Evolutionary conservation across 2,888 invertebrate genomes (phyloP), one percentile per base, ranked within the genome.

Genomic region (Salpingus planirostris): DNA sequence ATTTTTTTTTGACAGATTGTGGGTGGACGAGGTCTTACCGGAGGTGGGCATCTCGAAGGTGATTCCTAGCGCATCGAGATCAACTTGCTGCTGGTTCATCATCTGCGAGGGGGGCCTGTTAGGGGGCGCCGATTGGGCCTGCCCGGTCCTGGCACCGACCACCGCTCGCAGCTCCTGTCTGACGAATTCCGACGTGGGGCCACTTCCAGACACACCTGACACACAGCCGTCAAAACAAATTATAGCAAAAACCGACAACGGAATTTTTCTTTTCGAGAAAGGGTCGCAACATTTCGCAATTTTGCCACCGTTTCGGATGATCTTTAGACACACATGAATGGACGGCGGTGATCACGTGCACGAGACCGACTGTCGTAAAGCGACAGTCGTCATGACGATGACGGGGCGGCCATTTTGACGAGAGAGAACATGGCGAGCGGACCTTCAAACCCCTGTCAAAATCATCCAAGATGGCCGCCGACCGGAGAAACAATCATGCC

Each of bases 141-240:
- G 60, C 15, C 64, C 64, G 21, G 84, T 82, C 55, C 91, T 76
- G 31, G 86, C 88, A 46, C 85, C 89, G 37, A 92, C 90, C 42
- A 86, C 81, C 27, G 89, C 88, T 50, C 91, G 75, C 55, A 93
- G 69, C 67, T 91, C 90, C 68, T 92, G 89, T 56, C 90, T 78
- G 49, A 92, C 91, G 67, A 83, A 91, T 68, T 91, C 91, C 29
- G 89, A 86, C 15, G 65, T 62, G 38, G 79, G 76, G 61, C 77
- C 55, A 72, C 74, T 54, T 69, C 73, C 67, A 37, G 66, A 66
- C 53, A 73, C 76, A 69, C 68, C 63, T 61, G 32, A 40, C 18
- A 8, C 5, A 18, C 18, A n/a, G n/a, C n/a, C n/a, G n/a, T n/a
- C n/a, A n/a, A n/a, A n/a, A n/a, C n/a, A n/a, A n/a, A n/a, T n/a